Evolutionary conservation across 2,797 vertebrate genomes (phyloP), one percentile per base, ranked within the genome.

Genomic region (Melanotaenia trifasciata): DNA sequence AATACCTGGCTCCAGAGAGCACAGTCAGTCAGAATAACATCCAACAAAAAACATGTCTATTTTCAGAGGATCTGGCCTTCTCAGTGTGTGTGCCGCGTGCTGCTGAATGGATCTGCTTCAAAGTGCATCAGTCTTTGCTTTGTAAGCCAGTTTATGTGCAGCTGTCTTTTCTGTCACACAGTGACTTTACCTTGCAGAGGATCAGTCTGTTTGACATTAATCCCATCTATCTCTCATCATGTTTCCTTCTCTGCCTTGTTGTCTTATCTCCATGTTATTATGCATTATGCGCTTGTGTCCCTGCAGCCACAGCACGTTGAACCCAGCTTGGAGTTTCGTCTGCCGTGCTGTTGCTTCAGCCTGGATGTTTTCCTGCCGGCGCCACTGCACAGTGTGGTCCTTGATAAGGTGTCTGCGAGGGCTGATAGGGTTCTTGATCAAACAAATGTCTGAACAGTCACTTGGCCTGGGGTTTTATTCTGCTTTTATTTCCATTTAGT

Each of bases 241-340:
- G 64, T 77, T 74, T 75, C 11, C 75, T 50, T 30, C 66, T 59
- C 74, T 12, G 65, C 35, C 66, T 58, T 56, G 67, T n/a, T 76
- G 57, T 79, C 83, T 87, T 77, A 77, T 87, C 88, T 84, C 53
- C 77, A 2, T 67, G 74, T 74, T 76, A 40, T 74, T 74, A 67
- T 78, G 80, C 67, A 64, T 80, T 62, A 76, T 59, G 70, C 1
- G 18, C 10, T 35, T 58, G 60, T 16, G 28, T 69, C 68, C 72
- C 58, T 64, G 67, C 79, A 64, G 65, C 79, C 57, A n/a, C 58
- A 50, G 43, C 74, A 32, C 13, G 24, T 24, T 22, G 8, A 53
- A 11, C 51, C 51, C 66, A 61, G 67, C 61, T 28, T 45, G 60
- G 28, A 67, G 64, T 70, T 58, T 75, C 66, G 35, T 51, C 24